These are phyloP conservation scores for Rhinolophus ferrumequinum DNA, from an alignment of 2,113 vertebrate species.

Conservation along the genomic window DNA sequence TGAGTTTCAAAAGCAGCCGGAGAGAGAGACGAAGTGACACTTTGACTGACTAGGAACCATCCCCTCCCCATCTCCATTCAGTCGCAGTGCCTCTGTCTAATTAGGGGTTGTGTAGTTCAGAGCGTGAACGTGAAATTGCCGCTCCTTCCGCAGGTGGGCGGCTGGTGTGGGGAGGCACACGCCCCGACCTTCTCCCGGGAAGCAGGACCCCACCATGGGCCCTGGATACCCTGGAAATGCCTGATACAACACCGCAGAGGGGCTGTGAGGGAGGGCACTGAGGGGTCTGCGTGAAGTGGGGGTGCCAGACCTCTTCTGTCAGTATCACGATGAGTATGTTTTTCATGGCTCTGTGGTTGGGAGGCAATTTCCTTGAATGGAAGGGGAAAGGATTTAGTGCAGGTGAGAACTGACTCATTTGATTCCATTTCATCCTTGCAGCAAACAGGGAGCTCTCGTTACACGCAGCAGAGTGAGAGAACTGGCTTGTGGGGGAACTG, in stretches of 20 bases:
- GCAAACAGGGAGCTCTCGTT: neutral
- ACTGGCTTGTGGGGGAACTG: fast-evolving
- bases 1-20: neutral
- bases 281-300: fast-evolving
- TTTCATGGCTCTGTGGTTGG: neutral
- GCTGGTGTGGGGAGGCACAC: neutral
- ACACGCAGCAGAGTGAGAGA: neutral
- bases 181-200: neutral
- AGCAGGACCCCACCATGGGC: neutral
- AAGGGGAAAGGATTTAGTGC: neutral
- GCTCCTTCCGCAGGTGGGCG: neutral
- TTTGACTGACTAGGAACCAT: neutral
- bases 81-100: neutral
- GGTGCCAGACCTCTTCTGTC: neutral
- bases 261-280: neutral
- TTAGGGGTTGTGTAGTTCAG: neutral
- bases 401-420: fast-evolving
- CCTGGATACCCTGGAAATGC: fast-evolving
- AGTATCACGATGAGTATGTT: fast-evolving
- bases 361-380: neutral
- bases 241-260: fast-evolving
- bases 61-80: neutral
- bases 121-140: neutral
- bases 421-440: neutral
- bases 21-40: neutral